Evolutionary conservation across 2,888 invertebrate species (phyloP).

Genomic region (Eupithecia centaureata): DNA sequence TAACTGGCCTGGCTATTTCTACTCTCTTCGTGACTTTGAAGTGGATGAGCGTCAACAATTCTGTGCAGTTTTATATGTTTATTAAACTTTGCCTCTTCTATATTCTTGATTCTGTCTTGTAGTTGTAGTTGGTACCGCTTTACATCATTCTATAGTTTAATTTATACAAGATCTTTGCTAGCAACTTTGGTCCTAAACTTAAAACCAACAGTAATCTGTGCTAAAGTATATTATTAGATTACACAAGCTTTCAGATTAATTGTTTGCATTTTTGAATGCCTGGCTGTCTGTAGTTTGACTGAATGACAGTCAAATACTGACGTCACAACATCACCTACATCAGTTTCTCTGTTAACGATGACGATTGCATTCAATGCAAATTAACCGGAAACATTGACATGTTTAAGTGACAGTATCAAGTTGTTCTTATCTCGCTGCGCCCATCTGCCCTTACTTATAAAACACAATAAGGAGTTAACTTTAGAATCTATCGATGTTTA

Average conservation of each 20-base stretch:
- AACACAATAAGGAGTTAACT: not conserved
- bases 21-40: conserved; percentile 47
- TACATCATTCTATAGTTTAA: not conserved
- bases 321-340: conserved; percentile 8
- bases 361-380: conserved; percentile 69
- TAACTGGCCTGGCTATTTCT: conserved; percentile 58
- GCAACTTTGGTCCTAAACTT: not conserved
- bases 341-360: conserved; percentile 41
- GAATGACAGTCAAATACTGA: conserved; percentile 1
- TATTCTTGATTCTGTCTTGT: not conserved
- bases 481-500: not conserved
- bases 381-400: conserved; percentile 59
- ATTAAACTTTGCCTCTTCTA: not conserved
- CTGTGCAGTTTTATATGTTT: conserved; percentile 20
- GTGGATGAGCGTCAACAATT: conserved; percentile 46
- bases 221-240: not conserved
- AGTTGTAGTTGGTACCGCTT: not conserved
- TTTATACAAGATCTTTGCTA: not conserved
- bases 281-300: not conserved
- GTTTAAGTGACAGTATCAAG: conserved; percentile 1
- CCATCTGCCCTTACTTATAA: not conserved
- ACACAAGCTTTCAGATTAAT: not conserved
- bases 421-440: not conserved
- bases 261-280: not conserved
- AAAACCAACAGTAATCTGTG: not conserved